Conservation (phyloP, 1,140 invertebrate species). For the Nixonia krombeini region DNA sequence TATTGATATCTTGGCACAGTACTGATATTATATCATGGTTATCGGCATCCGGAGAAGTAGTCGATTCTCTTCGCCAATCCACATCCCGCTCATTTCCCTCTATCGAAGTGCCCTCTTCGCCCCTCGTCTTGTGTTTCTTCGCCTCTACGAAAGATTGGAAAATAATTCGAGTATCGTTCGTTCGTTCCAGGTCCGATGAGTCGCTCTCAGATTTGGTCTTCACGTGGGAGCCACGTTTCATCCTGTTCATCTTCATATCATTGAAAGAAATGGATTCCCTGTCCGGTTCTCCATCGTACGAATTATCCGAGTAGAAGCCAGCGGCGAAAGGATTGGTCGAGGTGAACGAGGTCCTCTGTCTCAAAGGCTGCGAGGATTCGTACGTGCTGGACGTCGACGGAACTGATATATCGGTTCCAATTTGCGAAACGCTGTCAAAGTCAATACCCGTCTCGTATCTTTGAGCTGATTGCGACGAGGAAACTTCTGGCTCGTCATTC, state of each 20-base stretch:
- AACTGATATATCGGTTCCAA: not conserved
- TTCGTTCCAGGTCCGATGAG: slow-evolving; percentile 37
- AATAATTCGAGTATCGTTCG: slow-evolving; percentile 38
- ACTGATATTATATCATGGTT: too few relatives aligned
- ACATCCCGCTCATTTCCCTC: too few relatives aligned
- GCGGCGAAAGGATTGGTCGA: not conserved
- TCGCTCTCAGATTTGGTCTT: slow-evolving; percentile 45
- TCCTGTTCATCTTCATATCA: not conserved
- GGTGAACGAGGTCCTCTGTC: slow-evolving; percentile 15
- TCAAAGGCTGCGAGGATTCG: not conserved
- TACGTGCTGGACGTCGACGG: not conserved
- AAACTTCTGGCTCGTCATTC: slow-evolving; percentile 20
- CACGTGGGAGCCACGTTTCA: slow-evolving; percentile 16
- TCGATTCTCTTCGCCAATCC: too few relatives aligned
- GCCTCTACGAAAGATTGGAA: slow-evolving; percentile 36
- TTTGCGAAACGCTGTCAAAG: not conserved
- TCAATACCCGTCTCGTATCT: slow-evolving; percentile 5
- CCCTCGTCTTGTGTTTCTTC: slow-evolving; percentile 22
- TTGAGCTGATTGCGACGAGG: slow-evolving; percentile 21
- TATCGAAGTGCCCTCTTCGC: slow-evolving; percentile 7
- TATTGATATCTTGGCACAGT: slow-evolving; percentile 5
- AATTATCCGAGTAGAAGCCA: slow-evolving; percentile 3
- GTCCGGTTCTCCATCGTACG: slow-evolving; percentile 7
- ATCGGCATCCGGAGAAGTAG: too few relatives aligned
- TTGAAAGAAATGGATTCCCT: slow-evolving; percentile 17